These are phyloP conservation scores for Andrena camellia DNA, from an alignment of 2,888 invertebrate species.

Conservation along the genomic window DNA sequence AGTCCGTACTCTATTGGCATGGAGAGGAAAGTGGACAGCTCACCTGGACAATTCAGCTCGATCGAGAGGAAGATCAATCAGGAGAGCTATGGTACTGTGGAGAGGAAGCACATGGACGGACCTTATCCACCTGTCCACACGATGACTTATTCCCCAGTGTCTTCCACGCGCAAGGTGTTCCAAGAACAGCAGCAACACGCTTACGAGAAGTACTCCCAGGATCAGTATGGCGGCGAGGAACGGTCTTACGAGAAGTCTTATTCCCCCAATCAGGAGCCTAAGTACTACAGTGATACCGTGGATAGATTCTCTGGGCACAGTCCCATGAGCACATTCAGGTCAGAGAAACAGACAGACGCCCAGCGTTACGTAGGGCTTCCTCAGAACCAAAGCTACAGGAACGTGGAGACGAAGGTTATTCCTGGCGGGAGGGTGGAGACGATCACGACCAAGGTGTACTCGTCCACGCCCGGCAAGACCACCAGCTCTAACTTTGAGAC, in stretches of 20 bases:
- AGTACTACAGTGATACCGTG: constrained; percentile 55
- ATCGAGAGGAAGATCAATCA: constrained; percentile 80
- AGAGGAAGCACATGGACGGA: constrained; percentile 53
- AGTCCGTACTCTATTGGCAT: constrained; percentile 61
- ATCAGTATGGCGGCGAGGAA: constrained; percentile 65
- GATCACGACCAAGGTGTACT: constrained; percentile 87
- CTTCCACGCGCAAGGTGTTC: constrained; percentile 62
- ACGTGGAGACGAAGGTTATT: constrained; percentile 86
- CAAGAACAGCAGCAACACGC: constrained; percentile 67
- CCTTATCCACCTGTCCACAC: constrained; percentile 66
- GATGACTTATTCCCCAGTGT: constrained; percentile 63
- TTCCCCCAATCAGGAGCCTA: constrained; percentile 62
- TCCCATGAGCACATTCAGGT: constrained; percentile 79
- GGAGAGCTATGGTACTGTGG: constrained; percentile 64
- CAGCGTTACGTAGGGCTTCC: constrained; percentile 54
- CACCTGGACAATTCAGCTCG: constrained; percentile 78
- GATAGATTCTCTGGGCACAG: constrained; percentile 71
- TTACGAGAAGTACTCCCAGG: constrained; percentile 62
- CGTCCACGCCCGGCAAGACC: constrained; percentile 87
- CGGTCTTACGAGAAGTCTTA: constrained; percentile 64
- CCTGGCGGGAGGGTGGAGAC: constrained; percentile 87
- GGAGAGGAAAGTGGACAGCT: constrained; percentile 72
- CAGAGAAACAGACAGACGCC: constrained; percentile 65
- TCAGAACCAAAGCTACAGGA: constrained; percentile 75
- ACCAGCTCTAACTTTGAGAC: constrained; percentile 86